Evolutionary conservation across 2,888 invertebrate species (phyloP).

Genomic region (Tethea ocularis): DNA sequence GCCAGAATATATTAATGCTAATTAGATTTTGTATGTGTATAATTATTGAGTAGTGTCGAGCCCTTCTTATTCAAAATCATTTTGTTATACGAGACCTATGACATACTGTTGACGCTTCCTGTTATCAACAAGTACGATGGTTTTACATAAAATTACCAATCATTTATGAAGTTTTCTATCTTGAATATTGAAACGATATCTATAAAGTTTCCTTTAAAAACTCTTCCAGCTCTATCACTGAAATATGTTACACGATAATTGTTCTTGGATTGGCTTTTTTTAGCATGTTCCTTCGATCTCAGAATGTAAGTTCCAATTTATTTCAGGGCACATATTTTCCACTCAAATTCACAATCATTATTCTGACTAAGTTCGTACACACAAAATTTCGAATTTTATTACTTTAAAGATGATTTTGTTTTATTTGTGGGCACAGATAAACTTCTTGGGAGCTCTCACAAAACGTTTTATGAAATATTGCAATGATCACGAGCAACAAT

Average conservation of each 20-base stretch:
- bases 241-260: neutral
- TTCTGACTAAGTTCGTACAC: slow-evolving; percentile 11
- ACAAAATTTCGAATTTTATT: slow-evolving; percentile 8
- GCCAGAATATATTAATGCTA: slow-evolving; percentile 72
- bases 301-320: neutral
- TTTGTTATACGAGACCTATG: slow-evolving; percentile 33
- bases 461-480: slow-evolving; percentile 45
- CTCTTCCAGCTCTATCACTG: neutral
- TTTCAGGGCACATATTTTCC: slow-evolving; percentile 8
- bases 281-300: neutral
- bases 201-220: neutral
- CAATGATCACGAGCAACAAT: slow-evolving; percentile 55
- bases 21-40: slow-evolving; percentile 57
- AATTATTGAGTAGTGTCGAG: slow-evolving; percentile 49
- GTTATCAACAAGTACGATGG: slow-evolving; percentile 17
- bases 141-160: neutral
- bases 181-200: neutral
- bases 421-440: slow-evolving; percentile 22
- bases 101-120: slow-evolving; percentile 40
- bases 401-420: slow-evolving; percentile 22
- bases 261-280: neutral
- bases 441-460: slow-evolving; percentile 28
- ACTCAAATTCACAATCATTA: neutral
- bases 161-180: neutral
- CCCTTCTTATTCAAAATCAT: slow-evolving; percentile 27